Base-by-base conservation (phyloP, 2,113 vertebrate species). In the Pipa parva region DNA sequence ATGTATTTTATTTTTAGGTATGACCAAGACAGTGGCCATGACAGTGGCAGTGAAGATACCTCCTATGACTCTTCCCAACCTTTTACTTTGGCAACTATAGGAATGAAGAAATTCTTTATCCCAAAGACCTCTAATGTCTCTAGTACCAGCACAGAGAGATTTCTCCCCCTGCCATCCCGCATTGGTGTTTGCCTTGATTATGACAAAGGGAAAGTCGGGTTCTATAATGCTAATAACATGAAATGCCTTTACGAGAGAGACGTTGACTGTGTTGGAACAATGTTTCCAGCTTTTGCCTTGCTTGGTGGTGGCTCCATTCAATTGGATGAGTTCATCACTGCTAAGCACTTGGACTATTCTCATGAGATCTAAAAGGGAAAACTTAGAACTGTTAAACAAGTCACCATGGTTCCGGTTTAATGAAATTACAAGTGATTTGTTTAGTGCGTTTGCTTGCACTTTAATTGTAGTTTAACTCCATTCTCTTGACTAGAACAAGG, bases 11-110 rank as follows among this genome's bases (percentile, higher is more conserved):
- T 46, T 71, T 75, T 17, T 70, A 99, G 97, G 48, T 96, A 93
- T 0, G 97, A 98, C 60, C 97, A 99, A 51, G 96, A 99, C 77
- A 99, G 97, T 0, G 97, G 97, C 2, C 95, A 98, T 17, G 96
- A 99, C 85, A 98, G 96, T 0, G 97, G 95, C 63, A 98, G 95
- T n/a, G 97, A 99, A 77, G 97, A 98, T 22, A 59, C 89, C 1
- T 86, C 83, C 72, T 93, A 89, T 1, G 97, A 97, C 54, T 81
- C 89, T 20, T 92, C 90, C 0, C 95, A 95, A 72, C 94, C 94
- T 36, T 94, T 95, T 75, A 94, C 92, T 0, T 81, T 98, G 21
- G 83, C 98, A 75, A 95, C 96, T 3, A 59, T 95, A 39, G 97
- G 95, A 75, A 98, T 96, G 95, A 95, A 91, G 64, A 95, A 92